Conservation (phyloP, 2,888 invertebrate genomes). For the Limnephilus marmoratus region DNA sequence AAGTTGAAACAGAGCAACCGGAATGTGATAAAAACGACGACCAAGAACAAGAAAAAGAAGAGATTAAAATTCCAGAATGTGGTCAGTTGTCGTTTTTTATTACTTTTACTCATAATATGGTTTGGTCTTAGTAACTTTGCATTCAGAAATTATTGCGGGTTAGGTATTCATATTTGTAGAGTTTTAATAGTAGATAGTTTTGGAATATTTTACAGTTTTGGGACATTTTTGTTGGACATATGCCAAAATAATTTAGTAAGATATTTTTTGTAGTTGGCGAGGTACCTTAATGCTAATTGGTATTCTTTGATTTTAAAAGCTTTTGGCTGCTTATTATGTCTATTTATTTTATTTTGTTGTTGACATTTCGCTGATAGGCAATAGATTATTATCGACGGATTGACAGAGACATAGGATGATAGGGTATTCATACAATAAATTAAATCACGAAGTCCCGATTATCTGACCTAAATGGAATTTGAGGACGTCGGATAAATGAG, state of each 20-base stretch:
- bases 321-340: neutral
- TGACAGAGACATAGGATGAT: neutral
- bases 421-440: neutral
- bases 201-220: neutral
- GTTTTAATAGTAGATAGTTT: neutral
- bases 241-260: neutral
- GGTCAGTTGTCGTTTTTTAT: constrained; percentile 40
- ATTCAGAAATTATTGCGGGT: neutral
- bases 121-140: constrained; percentile 4
- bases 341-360: neutral
- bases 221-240: neutral
- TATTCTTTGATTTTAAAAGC: neutral
- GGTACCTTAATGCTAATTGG: neutral
- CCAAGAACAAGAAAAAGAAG: constrained; percentile 7
- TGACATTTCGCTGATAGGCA: neutral
- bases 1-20: neutral
- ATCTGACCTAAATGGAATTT: neutral
- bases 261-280: neutral
- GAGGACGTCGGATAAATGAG: neutral
- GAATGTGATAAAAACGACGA: neutral
- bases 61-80: neutral
- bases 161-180: neutral
- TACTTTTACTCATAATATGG: constrained; percentile 23
- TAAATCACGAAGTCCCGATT: neutral
- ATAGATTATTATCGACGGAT: neutral